These are phyloP conservation scores for Neomonachus schauinslandi DNA, from an alignment of 2,113 vertebrate genomes.

Conservation along the genomic window DNA sequence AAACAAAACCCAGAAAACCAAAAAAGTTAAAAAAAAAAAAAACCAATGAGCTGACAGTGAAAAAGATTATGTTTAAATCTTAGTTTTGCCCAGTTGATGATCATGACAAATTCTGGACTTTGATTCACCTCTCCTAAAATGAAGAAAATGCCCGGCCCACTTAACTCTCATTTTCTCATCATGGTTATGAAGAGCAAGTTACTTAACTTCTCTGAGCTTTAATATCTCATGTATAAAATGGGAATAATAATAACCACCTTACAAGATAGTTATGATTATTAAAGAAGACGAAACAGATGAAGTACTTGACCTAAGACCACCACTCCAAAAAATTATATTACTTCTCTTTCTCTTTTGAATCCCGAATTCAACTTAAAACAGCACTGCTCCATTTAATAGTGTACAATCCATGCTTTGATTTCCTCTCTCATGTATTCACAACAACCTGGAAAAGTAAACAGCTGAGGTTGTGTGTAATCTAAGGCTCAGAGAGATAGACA, in stretches of 20 bases:
- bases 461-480: not conserved
- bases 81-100: not conserved
- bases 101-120: not conserved
- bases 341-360: constrained; percentile 8
- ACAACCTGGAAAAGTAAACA: constrained; percentile 33
- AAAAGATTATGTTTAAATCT: not conserved
- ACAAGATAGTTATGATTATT: not conserved
- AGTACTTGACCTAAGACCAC: not conserved
- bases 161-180: not conserved
- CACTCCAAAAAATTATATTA: not conserved
- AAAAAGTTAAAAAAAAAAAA: not conserved
- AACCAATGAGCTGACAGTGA: not conserved
- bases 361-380: constrained; percentile 8
- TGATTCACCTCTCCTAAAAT: not conserved
- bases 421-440: not conserved
- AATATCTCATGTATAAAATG: not conserved
- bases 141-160: not conserved
- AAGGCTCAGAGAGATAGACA: constrained; percentile 13
- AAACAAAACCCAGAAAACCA: not conserved
- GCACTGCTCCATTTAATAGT: not conserved
- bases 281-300: not conserved
- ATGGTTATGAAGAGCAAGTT: not conserved
- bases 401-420: not conserved
- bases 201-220: constrained; percentile 21
- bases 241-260: not conserved